phyloP scores from a whole-genome alignment of 2,797 vertebrate genomes.

The Poeciliopsis infans region DNA sequence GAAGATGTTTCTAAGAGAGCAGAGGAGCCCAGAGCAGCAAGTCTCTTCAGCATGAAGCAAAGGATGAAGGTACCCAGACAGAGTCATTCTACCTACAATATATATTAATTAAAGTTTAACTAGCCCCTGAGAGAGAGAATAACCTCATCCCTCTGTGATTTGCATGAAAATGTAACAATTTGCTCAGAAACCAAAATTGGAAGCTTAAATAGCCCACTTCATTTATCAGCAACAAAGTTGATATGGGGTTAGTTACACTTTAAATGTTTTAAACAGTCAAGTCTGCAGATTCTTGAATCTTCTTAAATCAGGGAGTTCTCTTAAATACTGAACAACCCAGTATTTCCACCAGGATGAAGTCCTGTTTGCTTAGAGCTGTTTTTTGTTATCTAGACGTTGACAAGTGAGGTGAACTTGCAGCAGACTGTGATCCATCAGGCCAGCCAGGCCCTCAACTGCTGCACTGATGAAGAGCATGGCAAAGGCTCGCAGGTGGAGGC shows the following conservation, averaged over 20 bases:
- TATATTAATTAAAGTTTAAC: too few species aligned
- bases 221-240: too few species aligned
- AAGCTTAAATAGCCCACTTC: too few species aligned
- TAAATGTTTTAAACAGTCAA: neutral
- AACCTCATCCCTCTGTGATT: too few species aligned
- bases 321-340: neutral
- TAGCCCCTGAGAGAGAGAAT: too few species aligned
- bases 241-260: too few species aligned
- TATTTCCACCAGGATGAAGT: neutral
- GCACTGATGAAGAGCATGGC: conserved; percentile 94
- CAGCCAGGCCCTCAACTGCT: conserved; percentile 97
- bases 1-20: conserved; percentile 85
- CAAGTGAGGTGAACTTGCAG: conserved; percentile 92
- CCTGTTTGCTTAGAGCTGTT: neutral
- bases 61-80: conserved; percentile 87
- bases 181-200: too few species aligned
- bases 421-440: conserved; percentile 97
- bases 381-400: conserved; percentile 81
- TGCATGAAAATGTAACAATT: too few species aligned
- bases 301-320: neutral
- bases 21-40: conserved; percentile 76
- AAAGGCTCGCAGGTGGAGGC: conserved; percentile 96
- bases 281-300: neutral
- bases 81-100: neutral
- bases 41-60: conserved; percentile 86